phyloP scores from a whole-genome alignment of 1,140 invertebrate species.

The Penaeus chinensis region DNA sequence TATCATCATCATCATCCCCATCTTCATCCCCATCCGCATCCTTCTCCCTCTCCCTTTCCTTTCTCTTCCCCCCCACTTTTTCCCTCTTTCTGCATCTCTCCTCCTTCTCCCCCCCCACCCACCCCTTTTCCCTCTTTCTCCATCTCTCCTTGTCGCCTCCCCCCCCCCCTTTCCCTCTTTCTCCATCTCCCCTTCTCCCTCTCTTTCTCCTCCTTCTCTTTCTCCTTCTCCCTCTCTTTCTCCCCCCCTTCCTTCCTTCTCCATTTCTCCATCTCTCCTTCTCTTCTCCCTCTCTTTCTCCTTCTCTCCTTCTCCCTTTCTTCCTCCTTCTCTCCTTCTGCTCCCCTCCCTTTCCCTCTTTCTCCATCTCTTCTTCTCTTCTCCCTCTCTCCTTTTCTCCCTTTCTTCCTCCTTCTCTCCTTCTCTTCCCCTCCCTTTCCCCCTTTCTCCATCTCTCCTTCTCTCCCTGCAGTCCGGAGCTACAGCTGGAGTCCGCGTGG shows the following conservation, averaged over 20 bases:
- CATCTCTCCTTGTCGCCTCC: not conserved
- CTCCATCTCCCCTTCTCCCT: too few species aligned
- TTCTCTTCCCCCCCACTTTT: too few species aligned
- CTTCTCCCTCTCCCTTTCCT: too few species aligned
- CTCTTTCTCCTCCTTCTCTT: not conserved
- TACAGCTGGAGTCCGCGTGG: slow-evolving; percentile 99
- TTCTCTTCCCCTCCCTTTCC: not conserved
- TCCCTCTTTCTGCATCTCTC: too few species aligned
- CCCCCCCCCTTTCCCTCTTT: not conserved
- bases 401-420: not conserved
- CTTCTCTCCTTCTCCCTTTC: not conserved
- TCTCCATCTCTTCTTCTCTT: not conserved
- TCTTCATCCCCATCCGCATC: too few species aligned
- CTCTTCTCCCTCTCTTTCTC: not conserved
- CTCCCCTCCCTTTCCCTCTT: not conserved
- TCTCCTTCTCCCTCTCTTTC: not conserved
- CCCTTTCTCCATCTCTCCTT: not conserved
- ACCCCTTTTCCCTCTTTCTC: not conserved
- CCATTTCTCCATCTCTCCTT: not conserved
- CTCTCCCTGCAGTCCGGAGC: slow-evolving; percentile 69
- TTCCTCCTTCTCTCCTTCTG: not conserved
- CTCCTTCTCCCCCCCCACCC: too few species aligned
- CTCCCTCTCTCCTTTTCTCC: not conserved
- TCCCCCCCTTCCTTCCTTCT: not conserved
- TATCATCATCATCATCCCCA: too few species aligned